Percentiles rank a stretch among this genome's conserved stretches.
These are phyloP conservation scores for Nemurella pictetii DNA, from an alignment of 2,888 invertebrate species.

Conservation along the genomic window DNA sequence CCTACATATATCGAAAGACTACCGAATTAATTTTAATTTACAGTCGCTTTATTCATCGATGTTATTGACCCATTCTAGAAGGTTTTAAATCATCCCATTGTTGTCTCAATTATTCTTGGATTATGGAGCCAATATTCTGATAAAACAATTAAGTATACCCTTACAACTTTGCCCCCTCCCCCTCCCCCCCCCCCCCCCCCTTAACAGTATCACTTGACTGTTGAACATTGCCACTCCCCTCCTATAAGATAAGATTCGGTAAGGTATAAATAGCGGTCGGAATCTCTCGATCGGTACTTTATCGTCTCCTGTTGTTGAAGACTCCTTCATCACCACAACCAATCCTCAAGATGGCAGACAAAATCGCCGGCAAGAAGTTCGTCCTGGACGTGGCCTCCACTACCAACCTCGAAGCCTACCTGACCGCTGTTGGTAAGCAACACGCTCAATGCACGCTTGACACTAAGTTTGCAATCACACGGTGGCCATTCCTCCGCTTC, in stretches of 20 bases:
- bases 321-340: neutral
- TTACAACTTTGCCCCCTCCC: too few species aligned
- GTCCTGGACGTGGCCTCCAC: neutral
- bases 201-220: too few species aligned
- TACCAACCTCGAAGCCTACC: neutral
- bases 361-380: neutral
- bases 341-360: neutral
- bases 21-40: neutral
- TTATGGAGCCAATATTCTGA: neutral
- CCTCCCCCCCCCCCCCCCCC: neutral
- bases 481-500: too few species aligned
- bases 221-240: neutral
- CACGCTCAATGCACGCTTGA: too few species aligned
- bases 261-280: neutral
- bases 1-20: too few species aligned
- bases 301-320: conserved; percentile 11
- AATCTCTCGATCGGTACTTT: neutral
- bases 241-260: neutral
- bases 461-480: too few species aligned
- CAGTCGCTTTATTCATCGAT: neutral
- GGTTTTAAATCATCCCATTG: neutral
- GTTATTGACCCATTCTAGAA: neutral
- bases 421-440: neutral
- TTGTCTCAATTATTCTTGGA: neutral
- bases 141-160: neutral